Percentiles rank a stretch among this genome's conserved stretches.
Conservation (phyloP, 2,113 vertebrate species). For the Protomyctophum bolini region DNA sequence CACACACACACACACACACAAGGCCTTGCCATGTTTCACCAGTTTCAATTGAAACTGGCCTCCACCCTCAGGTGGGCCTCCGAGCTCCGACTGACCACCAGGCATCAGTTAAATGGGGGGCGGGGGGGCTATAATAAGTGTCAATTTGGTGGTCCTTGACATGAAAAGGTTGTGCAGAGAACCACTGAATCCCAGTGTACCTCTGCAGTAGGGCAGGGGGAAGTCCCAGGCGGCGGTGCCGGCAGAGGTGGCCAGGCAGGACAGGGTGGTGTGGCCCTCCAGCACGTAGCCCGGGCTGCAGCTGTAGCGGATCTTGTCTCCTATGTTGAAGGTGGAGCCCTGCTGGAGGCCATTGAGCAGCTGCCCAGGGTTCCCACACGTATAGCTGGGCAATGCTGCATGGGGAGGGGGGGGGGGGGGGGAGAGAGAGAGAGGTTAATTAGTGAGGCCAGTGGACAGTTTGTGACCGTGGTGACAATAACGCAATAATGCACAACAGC, state of each 20-base stretch:
- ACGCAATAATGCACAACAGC: no score
- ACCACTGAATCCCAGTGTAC: no score
- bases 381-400: slow-evolving; percentile 94
- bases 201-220: slow-evolving; percentile 95
- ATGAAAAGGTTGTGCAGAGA: no score
- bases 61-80: no score
- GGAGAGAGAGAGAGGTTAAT: slow-evolving; percentile 18
- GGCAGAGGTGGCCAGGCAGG: slow-evolving; percentile 86
- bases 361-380: slow-evolving; percentile 93
- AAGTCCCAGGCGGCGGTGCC: slow-evolving; percentile 95
- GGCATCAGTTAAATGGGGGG: no score
- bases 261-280: slow-evolving; percentile 94
- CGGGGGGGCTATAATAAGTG: no score
- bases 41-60: no score
- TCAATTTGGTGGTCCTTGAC: no score
- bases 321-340: slow-evolving; percentile 91
- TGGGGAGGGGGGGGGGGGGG: slow-evolving; percentile 5
- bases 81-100: no score
- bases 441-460: neutral
- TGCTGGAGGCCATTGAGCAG: slow-evolving; percentile 93
- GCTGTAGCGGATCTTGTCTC: slow-evolving; percentile 97
- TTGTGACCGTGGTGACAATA: no score
- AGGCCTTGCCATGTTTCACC: no score
- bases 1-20: neutral
- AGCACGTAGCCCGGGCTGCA: slow-evolving; percentile 91